A percentile compares a stretch with the other conserved stretches of the same genome.
phyloP scores from a whole-genome alignment of 64 coral and sea anemone species.

The Hydrozoanthus tunicans region DNA sequence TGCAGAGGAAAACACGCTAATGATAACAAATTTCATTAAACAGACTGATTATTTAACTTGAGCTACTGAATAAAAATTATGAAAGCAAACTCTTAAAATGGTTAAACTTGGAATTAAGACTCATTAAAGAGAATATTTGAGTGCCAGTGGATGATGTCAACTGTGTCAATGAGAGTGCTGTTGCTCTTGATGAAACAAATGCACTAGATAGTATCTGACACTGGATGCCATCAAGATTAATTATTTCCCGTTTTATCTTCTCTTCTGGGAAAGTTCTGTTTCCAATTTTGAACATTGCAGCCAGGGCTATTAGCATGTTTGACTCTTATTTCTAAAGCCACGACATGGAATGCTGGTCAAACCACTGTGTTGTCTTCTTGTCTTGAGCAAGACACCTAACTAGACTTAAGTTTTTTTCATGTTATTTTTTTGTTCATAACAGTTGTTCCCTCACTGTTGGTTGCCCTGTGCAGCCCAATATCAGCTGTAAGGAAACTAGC shows the following conservation, averaged over 20 bases:
- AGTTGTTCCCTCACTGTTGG: slow-evolving; percentile 75
- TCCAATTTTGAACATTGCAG: no score
- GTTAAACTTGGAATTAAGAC: not conserved
- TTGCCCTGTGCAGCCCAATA: slow-evolving; percentile 63
- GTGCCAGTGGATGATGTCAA: slow-evolving; percentile 69
- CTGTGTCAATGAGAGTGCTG: slow-evolving; percentile 12
- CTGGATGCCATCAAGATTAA: not conserved
- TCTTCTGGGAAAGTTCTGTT: no score
- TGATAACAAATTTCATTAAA: no score
- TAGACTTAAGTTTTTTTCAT: not conserved
- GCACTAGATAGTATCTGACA: slow-evolving; percentile 87
- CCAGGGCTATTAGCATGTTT: not conserved
- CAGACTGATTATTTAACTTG: no score
- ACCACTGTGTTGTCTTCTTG: no score
- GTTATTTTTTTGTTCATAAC: not conserved
- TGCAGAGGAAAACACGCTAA: no score
- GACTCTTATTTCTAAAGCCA: no score
- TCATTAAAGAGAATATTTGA: not conserved
- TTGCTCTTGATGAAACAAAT: slow-evolving; percentile 50
- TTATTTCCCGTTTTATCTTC: not conserved
- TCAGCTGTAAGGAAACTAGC: slow-evolving; percentile 67
- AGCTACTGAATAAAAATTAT: no score
- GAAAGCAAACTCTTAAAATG: no score
- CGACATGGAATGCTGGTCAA: no score
- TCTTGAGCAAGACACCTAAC: no score